These are phyloP conservation scores for Sebastes taczanowskii DNA, from an alignment of 2,797 vertebrate species.

Conservation along the genomic window DNA sequence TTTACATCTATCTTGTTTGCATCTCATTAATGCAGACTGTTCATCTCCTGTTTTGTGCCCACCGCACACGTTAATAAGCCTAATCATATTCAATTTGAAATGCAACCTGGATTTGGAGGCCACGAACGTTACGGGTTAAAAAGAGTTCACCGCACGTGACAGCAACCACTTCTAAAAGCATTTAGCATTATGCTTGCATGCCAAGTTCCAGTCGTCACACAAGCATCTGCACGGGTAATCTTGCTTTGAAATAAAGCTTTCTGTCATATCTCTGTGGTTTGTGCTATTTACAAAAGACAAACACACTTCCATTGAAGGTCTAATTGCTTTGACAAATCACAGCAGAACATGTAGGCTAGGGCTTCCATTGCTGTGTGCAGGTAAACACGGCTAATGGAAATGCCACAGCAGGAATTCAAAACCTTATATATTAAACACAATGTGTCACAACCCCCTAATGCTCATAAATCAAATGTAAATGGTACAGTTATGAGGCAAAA, in stretches of 20 bases:
- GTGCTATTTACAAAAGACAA: constrained; percentile 3
- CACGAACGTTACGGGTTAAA: background rate
- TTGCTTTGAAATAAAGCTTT: constrained; percentile 25
- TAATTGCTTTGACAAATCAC: constrained; percentile 56
- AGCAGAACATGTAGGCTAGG: constrained; percentile 7
- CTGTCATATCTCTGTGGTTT: constrained; percentile 11
- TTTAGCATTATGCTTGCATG: constrained; percentile 4
- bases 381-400: constrained; percentile 56
- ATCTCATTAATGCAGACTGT: background rate
- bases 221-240: background rate
- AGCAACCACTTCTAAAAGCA: constrained; percentile 4
- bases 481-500: background rate
- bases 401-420: constrained; percentile 33
- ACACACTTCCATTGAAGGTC: constrained; percentile 16
- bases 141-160: constrained; percentile 4
- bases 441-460: background rate
- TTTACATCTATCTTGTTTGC: constrained; percentile 13
- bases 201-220: background rate
- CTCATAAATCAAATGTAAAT: constrained; percentile 23
- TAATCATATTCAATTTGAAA: constrained; percentile 4
- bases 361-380: constrained; percentile 27
- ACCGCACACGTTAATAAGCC: background rate
- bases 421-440: constrained; percentile 33
- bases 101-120: background rate
- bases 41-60: background rate